Conservation (phyloP, 2,113 vertebrate genomes). For the Ariopsis seemanni region DNA sequence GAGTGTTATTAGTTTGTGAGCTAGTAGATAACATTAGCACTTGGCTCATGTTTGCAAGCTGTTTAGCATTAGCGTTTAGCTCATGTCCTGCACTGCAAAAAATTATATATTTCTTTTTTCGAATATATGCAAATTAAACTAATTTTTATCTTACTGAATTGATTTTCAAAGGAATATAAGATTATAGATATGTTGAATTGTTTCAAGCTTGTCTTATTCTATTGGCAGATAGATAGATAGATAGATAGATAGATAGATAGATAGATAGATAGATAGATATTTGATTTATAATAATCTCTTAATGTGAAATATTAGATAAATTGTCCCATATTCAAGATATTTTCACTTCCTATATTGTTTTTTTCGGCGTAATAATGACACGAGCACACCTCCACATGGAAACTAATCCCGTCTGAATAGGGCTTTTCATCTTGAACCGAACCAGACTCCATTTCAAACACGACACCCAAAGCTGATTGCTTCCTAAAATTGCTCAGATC, state of each 20-base stretch:
- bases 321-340: background rate
- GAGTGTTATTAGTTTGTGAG: too few species aligned
- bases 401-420: background rate
- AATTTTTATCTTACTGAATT: background rate
- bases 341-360: background rate
- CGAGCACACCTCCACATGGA: background rate
- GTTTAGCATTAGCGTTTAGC: background rate
- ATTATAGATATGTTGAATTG: background rate
- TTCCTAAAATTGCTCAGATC: background rate
- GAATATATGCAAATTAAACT: background rate
- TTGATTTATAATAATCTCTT: background rate
- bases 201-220: too few species aligned
- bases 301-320: background rate
- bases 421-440: background rate
- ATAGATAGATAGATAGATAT: background rate
- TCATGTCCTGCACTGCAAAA: background rate
- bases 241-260: too few species aligned
- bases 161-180: background rate
- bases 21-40: background rate
- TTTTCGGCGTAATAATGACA: background rate
- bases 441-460: background rate
- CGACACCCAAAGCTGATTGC: background rate
- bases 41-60: background rate
- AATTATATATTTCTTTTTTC: too few species aligned
- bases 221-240: too few species aligned